Conservation (phyloP, 2,797 vertebrate species). For the Ataeniobius toweri region DNA sequence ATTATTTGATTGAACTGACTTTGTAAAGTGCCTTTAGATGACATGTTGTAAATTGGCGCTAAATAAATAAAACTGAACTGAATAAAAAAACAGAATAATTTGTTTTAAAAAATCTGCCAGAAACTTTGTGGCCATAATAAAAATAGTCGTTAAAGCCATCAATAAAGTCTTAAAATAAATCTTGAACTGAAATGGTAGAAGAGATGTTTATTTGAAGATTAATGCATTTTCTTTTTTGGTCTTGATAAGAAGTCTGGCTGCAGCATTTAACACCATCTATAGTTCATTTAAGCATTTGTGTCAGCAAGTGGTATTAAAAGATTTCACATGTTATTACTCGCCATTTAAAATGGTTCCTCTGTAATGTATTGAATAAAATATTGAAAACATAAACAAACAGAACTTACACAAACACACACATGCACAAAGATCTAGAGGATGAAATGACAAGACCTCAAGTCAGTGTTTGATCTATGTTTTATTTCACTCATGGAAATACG, state of each 20-base stretch:
- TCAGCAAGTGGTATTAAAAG: not conserved
- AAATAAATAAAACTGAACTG: too few relatives aligned
- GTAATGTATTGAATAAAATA: not conserved
- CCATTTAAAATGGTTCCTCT: not conserved
- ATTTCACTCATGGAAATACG: constrained; percentile 42
- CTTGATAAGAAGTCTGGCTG: not conserved
- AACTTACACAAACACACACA: not conserved
- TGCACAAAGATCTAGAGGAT: not conserved
- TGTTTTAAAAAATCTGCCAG: not conserved
- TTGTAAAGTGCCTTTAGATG: too few relatives aligned
- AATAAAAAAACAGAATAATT: too few relatives aligned
- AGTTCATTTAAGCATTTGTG: not conserved
- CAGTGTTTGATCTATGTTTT: constrained; percentile 12
- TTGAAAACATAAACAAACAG: not conserved
- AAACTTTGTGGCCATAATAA: not conserved
- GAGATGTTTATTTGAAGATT: not conserved
- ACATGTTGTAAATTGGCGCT: too few relatives aligned
- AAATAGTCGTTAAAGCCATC: not conserved
- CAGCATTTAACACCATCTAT: not conserved
- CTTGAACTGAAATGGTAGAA: not conserved
- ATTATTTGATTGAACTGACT: too few relatives aligned
- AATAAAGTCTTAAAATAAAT: not conserved
- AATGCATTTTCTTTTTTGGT: not conserved
- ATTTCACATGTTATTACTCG: not conserved
- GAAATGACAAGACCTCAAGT: not conserved